Percentiles rank a stretch among this genome's conserved stretches.
Conservation (phyloP, 1,140 invertebrate genomes). For the Drosophila nigromelanica region DNA sequence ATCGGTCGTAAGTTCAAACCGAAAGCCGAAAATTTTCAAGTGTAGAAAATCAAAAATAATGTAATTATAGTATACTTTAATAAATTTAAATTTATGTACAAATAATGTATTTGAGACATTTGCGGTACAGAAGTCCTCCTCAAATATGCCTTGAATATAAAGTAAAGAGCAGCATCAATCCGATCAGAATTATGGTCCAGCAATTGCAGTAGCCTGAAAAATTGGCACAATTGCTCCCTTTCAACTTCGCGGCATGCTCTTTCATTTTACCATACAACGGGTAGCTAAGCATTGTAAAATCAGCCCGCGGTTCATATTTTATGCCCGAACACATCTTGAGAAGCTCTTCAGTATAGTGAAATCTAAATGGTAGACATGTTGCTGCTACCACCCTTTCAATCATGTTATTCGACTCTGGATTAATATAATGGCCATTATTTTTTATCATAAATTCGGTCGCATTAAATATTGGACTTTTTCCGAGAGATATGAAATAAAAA, state of each 20-base stretch:
- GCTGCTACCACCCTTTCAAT: neutral
- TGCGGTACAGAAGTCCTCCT: neutral
- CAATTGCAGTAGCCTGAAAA: neutral
- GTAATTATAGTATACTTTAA: too few species aligned
- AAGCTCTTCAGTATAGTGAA: neutral
- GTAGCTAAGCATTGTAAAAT: neutral
- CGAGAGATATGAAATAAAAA: slow-evolving; percentile 1
- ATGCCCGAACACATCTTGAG: neutral
- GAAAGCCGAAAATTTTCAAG: too few species aligned
- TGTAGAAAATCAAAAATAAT: too few species aligned
- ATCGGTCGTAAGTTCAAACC: too few species aligned
- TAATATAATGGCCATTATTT: neutral
- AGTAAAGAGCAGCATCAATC: neutral
- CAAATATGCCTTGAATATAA: neutral
- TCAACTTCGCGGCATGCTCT: too few species aligned
- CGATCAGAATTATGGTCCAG: neutral
- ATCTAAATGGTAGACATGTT: neutral
- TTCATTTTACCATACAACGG: neutral
- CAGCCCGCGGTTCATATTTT: neutral
- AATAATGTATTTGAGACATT: too few species aligned
- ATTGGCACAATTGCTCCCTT: too few species aligned
- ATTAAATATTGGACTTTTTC: neutral
- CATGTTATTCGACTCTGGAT: neutral
- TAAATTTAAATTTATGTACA: too few species aligned
- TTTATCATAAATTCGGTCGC: neutral